Base-by-base conservation (phyloP, 2,888 invertebrate species). In the Leptinotarsa juncta region DNA sequence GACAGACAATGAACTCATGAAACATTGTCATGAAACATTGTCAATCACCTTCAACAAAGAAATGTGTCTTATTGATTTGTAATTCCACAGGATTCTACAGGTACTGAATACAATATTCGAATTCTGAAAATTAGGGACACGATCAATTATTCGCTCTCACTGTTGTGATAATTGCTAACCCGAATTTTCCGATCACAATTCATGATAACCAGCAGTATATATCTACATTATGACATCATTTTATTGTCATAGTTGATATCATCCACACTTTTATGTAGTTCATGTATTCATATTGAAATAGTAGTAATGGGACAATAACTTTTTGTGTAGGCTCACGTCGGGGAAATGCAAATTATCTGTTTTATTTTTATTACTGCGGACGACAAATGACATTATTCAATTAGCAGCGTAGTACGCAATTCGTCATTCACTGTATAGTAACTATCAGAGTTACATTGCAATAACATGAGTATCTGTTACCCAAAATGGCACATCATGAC, bases 311-410 rank as follows among this genome's bases (percentile, higher is more conserved):
- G 55, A 67, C 71, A 71, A 70, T 71, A 65, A 62, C 67, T 62
- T 67, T 70, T 62, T 60, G 42, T 60, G 74, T 74, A 60, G 74
- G 70, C 51, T 50, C 57, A 16, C 32, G 23, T 5, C n/a, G 23
- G 42, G 57, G 51, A 72, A 65, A 65, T 69, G 18, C 55, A 55
- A 73, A 73, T 73, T 55, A 73, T 68, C 32, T 65, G 18, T 69
- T 69, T 53, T 32, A 62, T 62, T 26, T 62, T 12, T 55, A 62
- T 53, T 65, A 48, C 20, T 65, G 65, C 73, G 73, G 69, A 73
- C 65, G 65, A 69, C 23, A 42, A 53, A 23, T 68, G 73, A 73
- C 20, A 69, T 55, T 69, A 73, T 73, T 16, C 68, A 49, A 49
- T 69, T 67, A 72, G 32, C 62, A 7, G 32, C 15, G 16, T 42